Base-by-base conservation (phyloP, 2,113 vertebrate genomes). In the Poeciliopsis turrubarensis region DNA sequence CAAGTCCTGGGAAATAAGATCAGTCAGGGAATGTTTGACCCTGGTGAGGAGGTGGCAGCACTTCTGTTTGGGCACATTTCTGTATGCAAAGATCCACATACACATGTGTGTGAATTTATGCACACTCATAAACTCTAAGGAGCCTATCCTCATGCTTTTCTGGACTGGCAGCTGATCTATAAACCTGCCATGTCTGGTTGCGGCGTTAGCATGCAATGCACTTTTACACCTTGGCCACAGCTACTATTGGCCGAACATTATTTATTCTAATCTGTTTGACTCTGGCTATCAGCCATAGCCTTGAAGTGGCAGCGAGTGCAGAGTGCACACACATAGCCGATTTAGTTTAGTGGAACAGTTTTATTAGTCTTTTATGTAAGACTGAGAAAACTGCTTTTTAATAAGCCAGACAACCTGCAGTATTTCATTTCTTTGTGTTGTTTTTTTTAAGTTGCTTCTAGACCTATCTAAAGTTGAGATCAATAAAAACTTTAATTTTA, bases 1-100 rank as follows among this genome's bases (percentile, higher is more conserved):
- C 60, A 81, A 91, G 86, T 86, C 84, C 88, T 92, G 85, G 89
- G 92, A 93, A 94, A 94, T 92, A 88, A 91, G 87, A 94, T 94
- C 92, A 91, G 90, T 88, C 84, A 91, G 92, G 84, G 76, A 91
- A 84, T 82, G 87, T 91, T 78, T 92, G 93, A 94, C 92, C 92
- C 89, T 68, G 34, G 89, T 73, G 72, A 75, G 77, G 47, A 32
- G 63, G 30, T 60, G 62, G 44, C 72, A 79, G 75, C 84, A 51
- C 65, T 51, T 79, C 69, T 82, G 73, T 87, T 86, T 84, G 65
- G 78, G 51, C 54, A 75, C 76, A 70, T 77, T 79, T 86, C 77
- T 76, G 81, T 77, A 86, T 86, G 83, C 70, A 80, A 72, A 81
- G 77, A 82, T 57, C 22, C 70, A 68, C n/a, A 19, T 39, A 41